These are phyloP conservation scores for Hetaerina titia DNA, from an alignment of 2,888 invertebrate species.

Conservation along the genomic window DNA sequence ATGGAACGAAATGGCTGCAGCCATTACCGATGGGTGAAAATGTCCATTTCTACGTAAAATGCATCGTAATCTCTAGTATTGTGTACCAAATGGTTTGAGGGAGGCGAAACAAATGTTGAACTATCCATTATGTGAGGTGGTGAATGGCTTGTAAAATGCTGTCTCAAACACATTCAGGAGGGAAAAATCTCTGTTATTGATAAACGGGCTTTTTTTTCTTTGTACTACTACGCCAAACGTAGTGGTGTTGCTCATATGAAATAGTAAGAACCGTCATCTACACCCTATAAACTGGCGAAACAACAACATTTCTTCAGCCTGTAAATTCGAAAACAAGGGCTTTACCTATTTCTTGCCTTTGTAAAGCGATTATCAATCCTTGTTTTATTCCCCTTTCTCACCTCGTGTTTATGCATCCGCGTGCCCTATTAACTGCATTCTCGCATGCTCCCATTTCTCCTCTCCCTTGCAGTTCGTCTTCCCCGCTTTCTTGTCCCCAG, in stretches of 20 bases:
- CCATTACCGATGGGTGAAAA: too few species aligned
- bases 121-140: neutral
- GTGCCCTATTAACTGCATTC: neutral
- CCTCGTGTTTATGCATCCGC: neutral
- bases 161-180: neutral
- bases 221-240: too few species aligned
- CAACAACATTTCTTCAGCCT: neutral
- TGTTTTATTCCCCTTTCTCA: neutral
- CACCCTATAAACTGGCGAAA: neutral
- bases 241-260: too few species aligned
- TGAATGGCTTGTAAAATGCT: neutral
- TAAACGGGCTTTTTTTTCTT: too few species aligned
- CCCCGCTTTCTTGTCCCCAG: neutral
- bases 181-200: too few species aligned
- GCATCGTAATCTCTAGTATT: too few species aligned
- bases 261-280: neutral
- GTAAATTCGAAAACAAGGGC: neutral
- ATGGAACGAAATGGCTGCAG: too few species aligned
- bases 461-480: neutral
- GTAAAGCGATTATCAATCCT: too few species aligned
- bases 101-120: neutral
- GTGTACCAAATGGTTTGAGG: neutral
- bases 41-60: too few species aligned
- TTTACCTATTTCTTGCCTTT: too few species aligned
- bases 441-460: neutral